Evolutionary conservation across 2,113 vertebrate genomes (phyloP).

Genomic region (Embiotoca jacksoni): DNA sequence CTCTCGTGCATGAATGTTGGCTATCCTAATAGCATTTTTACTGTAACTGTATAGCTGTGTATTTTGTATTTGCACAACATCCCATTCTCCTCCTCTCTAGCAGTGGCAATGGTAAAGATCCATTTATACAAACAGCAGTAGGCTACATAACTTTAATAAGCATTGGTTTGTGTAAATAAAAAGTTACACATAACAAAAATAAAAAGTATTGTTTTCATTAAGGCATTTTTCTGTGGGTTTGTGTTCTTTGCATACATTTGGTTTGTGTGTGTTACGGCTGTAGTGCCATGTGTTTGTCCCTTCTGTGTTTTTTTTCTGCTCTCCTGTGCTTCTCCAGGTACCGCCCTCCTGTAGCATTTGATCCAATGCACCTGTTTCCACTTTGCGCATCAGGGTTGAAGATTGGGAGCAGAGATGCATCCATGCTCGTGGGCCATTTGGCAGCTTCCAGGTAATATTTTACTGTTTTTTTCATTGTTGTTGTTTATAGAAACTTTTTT

Average conservation of each 20-base stretch:
- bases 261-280: too few species aligned
- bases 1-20: constrained; percentile 79
- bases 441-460: too few species aligned
- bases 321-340: too few species aligned
- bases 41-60: constrained; percentile 65
- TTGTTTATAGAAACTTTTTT: too few species aligned
- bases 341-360: too few species aligned
- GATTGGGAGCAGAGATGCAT: too few species aligned
- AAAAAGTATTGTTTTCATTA: constrained; percentile 77
- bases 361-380: too few species aligned
- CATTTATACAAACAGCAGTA: constrained; percentile 53
- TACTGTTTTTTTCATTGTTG: too few species aligned
- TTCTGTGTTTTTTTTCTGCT: too few species aligned
- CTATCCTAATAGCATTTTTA: constrained; percentile 70
- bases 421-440: too few species aligned
- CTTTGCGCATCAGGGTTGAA: too few species aligned
- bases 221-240: constrained; percentile 1
- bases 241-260: background rate
- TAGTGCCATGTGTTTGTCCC: too few species aligned
- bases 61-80: constrained; percentile 74
- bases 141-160: constrained; percentile 34
- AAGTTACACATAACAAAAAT: constrained; percentile 58
- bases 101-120: constrained; percentile 33
- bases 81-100: constrained; percentile 34
- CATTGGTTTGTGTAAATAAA: constrained; percentile 64